Conservation (phyloP, 2,888 invertebrate species). For the Caenorhabditis sp. region DNA sequence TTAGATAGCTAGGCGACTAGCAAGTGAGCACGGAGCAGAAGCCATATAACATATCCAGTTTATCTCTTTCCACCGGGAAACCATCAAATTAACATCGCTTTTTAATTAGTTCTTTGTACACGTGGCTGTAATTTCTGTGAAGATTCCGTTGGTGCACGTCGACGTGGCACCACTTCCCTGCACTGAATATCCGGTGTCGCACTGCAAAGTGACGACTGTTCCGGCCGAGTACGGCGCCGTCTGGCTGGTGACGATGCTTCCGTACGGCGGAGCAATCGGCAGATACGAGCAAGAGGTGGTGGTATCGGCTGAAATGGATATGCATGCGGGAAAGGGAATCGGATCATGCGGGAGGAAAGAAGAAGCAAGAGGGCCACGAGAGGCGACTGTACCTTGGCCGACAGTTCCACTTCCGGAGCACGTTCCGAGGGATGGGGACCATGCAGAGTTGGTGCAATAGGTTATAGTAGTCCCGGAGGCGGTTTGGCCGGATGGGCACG, state of each 20-base stretch:
- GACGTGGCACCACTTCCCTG: slow-evolving; percentile 32
- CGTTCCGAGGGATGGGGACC: slow-evolving; percentile 56
- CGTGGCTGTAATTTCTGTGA: slow-evolving; percentile 37
- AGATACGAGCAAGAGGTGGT: slow-evolving; percentile 29
- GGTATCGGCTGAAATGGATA: slow-evolving; percentile 6
- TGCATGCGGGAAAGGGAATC: slow-evolving; percentile 13
- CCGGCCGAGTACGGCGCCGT: slow-evolving; percentile 30
- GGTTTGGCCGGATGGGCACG: slow-evolving; percentile 54
- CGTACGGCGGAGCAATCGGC: slow-evolving; percentile 36
- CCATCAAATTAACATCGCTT: background rate
- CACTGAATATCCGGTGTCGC: slow-evolving; percentile 46
- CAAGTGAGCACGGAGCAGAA: no score
- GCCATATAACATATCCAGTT: no score
- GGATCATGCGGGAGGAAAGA: background rate
- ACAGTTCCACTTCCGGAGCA: slow-evolving; percentile 31
- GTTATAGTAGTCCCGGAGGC: slow-evolving; percentile 43
- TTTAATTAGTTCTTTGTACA: slow-evolving; percentile 19
- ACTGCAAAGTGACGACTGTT: slow-evolving; percentile 50
- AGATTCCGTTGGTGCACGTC: slow-evolving; percentile 45
- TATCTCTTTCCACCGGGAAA: slow-evolving; percentile 10
- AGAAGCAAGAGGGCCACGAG: background rate
- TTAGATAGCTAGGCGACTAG: slow-evolving; percentile 1
- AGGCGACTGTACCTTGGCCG: slow-evolving; percentile 20
- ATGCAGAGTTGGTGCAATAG: slow-evolving; percentile 48
- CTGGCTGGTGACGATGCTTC: slow-evolving; percentile 27